These are phyloP conservation scores for Cephus pygmeus DNA, from an alignment of 2,888 invertebrate species.

Conservation along the genomic window DNA sequence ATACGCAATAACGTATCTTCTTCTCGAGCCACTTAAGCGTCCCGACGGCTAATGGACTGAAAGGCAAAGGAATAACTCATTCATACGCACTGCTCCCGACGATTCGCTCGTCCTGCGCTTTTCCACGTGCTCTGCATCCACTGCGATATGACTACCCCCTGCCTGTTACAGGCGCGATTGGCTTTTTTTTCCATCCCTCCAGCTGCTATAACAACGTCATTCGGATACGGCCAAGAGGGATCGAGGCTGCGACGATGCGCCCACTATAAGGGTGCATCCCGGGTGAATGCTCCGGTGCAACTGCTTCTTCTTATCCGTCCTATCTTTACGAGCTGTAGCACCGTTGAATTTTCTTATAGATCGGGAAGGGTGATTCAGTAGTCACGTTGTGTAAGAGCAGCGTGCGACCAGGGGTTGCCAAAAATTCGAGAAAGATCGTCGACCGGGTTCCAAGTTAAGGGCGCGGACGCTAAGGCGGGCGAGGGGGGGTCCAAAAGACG, in stretches of 20 bases:
- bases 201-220: slow-evolving; percentile 41
- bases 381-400: neutral
- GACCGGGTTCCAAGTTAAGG: neutral
- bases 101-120: slow-evolving; percentile 1
- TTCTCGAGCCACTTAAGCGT: neutral
- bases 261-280: neutral
- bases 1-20: neutral
- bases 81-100: slow-evolving; percentile 38
- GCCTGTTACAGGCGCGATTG: neutral
- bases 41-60: slow-evolving; percentile 37
- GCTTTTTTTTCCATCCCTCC: neutral
- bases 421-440: neutral
- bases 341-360: neutral
- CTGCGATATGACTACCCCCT: neutral
- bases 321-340: neutral
- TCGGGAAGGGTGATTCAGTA: neutral
- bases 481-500: neutral
- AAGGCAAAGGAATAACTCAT: slow-evolving; percentile 43
- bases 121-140: neutral
- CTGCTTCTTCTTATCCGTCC: neutral
- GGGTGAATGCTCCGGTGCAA: neutral
- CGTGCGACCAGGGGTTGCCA: neutral
- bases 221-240: slow-evolving; percentile 27
- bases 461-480: neutral
- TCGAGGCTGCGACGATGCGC: neutral